Conservation (phyloP, 2,797 vertebrate species). For the Miichthys miiuy region DNA sequence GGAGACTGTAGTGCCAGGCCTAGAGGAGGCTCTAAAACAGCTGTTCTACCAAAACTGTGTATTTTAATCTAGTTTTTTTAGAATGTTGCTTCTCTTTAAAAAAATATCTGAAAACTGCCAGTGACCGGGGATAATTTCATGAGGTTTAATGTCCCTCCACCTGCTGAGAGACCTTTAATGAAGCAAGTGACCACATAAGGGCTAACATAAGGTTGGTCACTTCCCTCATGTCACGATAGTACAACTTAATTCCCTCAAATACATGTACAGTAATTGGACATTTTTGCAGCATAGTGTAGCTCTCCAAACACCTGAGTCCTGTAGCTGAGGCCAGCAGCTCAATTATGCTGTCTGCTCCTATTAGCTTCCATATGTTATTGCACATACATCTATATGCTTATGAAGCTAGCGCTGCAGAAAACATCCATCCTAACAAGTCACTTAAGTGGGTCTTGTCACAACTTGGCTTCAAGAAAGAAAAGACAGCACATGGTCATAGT, state of each 20-base stretch:
- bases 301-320: constrained; percentile 40
- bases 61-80: constrained; percentile 5
- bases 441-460: constrained; percentile 26
- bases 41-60: neutral
- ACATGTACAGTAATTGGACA: constrained; percentile 12
- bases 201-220: constrained; percentile 16
- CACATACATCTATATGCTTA: neutral
- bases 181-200: constrained; percentile 28
- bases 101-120: neutral
- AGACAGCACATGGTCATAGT: neutral
- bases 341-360: constrained; percentile 22
- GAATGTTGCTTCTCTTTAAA: constrained; percentile 18
- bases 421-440: constrained; percentile 13
- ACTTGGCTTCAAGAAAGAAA: neutral
- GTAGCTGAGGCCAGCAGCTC: constrained; percentile 24
- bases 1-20: neutral
- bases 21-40: constrained; percentile 8
- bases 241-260: constrained; percentile 36
- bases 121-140: constrained; percentile 32
- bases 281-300: constrained; percentile 11
- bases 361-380: constrained; percentile 37
- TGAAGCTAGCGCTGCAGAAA: constrained; percentile 19
- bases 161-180: constrained; percentile 36
- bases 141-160: constrained; percentile 17
- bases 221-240: constrained; percentile 16